Base-by-base conservation (phyloP, 2,113 vertebrate species). In the Sisor rabdophorus region DNA sequence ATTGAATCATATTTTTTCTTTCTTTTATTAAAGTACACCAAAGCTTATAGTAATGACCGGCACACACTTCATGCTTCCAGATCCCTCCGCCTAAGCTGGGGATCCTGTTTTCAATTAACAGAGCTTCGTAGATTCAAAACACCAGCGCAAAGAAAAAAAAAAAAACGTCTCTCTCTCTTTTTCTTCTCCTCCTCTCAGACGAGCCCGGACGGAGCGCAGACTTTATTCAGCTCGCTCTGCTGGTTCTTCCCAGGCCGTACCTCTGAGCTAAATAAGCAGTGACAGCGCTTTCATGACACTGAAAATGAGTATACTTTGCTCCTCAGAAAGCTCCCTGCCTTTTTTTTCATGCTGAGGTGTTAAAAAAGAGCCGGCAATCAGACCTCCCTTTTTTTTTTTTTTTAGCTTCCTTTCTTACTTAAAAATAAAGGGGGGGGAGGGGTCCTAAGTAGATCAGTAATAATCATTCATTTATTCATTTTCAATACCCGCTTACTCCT, bases 231-330 rank as follows among this genome's bases (percentile, higher is more conserved):
- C 70, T 30, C 24, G 40, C 65, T 65, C 58, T 10, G 6, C 40
- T 44, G 5, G 4, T 44, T 44, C 54, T 50, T 9, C 7, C 74
- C 56, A 24, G 36, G 40, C 30, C 56, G 71, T 73, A 76, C 11
- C 61, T 81, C 83, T 32, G 82, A 73, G 82, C 79, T 87, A 86
- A 88, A 90, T 87, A 77, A 78, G 83, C 82, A 81, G 54, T 88
- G 88, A 87, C 87, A 86, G 82, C 82, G 71, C 87, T 90, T 89
- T 89, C 80, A 87, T 89, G 87, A 86, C 28, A 76, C 79, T 86
- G 86, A 84, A n/a, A 86, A 88, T 70, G 52, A 81, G 84, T 82
- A 85, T 80, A 85, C 79, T 77, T 78, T 64, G 54, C 79, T 75
- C 79, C 69, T 60, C 28, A 32, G 71, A 76, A 40, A 26, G 71